Evolutionary conservation across 2,797 vertebrate species (phyloP).

Genomic region (Enteromius paludinosus): DNA sequence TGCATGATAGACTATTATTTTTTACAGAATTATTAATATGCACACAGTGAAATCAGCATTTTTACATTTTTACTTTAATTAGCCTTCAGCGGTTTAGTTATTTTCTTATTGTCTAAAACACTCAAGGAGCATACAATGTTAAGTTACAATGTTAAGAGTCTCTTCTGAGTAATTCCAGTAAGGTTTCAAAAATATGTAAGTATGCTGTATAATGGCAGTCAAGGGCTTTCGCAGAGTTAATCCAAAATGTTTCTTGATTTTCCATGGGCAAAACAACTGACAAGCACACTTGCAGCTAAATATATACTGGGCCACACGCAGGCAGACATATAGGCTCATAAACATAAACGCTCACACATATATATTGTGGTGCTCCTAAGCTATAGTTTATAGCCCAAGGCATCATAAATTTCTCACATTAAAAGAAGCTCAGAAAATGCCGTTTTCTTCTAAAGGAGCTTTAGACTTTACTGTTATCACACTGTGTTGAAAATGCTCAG

Average conservation of each 20-base stretch:
- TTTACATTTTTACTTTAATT: neutral
- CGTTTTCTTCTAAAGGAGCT: constrained; percentile 10
- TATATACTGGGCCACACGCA: neutral
- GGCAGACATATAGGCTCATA: constrained; percentile 1
- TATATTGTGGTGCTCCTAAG: constrained; percentile 7
- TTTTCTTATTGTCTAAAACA: neutral
- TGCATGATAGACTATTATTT: neutral
- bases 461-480: constrained; percentile 24
- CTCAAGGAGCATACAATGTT: neutral
- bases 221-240: neutral
- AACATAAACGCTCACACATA: neutral
- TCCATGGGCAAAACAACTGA: neutral
- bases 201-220: constrained; percentile 1
- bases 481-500: constrained; percentile 41
- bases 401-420: constrained; percentile 2
- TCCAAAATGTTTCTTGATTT: neutral
- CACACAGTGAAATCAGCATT: neutral
- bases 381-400: constrained; percentile 20
- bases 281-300: neutral
- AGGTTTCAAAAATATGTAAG: neutral
- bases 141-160: neutral
- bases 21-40: neutral
- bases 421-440: constrained; percentile 3
- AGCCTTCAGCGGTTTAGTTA: neutral
- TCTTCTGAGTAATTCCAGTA: neutral